Conservation (phyloP, 2,113 vertebrate genomes). For the Phrynocephalus versicolor region DNA sequence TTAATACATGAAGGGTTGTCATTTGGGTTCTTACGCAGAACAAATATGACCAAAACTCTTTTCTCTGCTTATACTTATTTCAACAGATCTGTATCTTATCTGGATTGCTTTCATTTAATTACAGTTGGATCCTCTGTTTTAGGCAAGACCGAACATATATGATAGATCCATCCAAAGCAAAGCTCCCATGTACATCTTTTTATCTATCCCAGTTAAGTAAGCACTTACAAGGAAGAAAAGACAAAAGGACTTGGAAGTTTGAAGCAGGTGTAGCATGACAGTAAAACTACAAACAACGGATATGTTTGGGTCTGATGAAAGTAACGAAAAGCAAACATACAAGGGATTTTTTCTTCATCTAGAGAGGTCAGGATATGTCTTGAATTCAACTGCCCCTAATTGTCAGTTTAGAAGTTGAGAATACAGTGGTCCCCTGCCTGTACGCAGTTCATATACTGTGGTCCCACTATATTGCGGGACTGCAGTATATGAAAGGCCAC, state of each 20-base stretch:
- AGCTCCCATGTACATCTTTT: background rate
- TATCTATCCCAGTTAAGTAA: background rate
- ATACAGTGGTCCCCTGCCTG: too few species aligned
- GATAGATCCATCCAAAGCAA: background rate
- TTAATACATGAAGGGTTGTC: slow-evolving; percentile 30
- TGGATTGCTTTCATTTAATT: background rate
- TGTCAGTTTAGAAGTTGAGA: too few species aligned
- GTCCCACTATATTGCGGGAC: too few species aligned
- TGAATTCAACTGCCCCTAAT: background rate
- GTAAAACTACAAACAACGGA: background rate
- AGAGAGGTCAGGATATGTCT: background rate
- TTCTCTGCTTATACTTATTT: background rate
- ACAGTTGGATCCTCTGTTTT: background rate
- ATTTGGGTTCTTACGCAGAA: background rate
- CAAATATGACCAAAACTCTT: background rate
- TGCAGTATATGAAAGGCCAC: too few species aligned
- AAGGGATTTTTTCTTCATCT: background rate
- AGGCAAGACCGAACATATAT: background rate
- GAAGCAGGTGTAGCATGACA: background rate
- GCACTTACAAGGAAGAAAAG: background rate
- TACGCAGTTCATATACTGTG: too few species aligned
- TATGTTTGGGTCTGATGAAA: background rate
- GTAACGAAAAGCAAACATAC: background rate
- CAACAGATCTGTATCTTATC: background rate
- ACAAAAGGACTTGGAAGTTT: background rate